Evolutionary conservation across 2,797 vertebrate genomes (phyloP).

Genomic region (Poliocrania exsul): DNA sequence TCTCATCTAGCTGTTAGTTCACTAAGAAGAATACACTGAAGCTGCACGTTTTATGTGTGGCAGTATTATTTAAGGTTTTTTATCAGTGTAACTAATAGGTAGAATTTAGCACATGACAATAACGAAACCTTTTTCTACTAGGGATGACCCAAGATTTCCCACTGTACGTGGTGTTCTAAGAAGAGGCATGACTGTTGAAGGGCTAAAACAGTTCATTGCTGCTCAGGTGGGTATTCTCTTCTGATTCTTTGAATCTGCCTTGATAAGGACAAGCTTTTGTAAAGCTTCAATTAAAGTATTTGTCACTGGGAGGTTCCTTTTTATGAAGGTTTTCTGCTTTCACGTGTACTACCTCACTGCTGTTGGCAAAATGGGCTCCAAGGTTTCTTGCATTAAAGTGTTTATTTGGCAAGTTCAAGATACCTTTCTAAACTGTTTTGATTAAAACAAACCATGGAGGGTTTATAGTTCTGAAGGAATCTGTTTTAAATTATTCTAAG

Average conservation of each 20-base stretch:
- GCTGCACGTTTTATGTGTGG: fast-evolving
- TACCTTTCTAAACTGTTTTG: not conserved
- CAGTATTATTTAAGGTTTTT: not conserved
- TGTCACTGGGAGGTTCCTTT: not conserved
- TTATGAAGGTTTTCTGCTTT: not conserved
- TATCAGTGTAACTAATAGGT: not conserved
- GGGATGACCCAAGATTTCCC: slow-evolving; percentile 98
- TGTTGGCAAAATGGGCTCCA: not conserved
- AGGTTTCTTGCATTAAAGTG: not conserved
- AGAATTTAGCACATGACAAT: not conserved
- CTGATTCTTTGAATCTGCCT: not conserved
- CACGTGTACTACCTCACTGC: not conserved
- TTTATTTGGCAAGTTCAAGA: not conserved
- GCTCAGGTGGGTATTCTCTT: slow-evolving; percentile 84
- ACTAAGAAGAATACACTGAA: not conserved
- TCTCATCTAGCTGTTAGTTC: not conserved
- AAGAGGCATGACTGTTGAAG: slow-evolving; percentile 98
- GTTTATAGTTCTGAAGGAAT: not conserved
- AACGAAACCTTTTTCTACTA: slow-evolving; percentile 47
- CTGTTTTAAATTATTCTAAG: not conserved
- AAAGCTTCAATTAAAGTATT: not conserved
- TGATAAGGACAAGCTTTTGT: not conserved
- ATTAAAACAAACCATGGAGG: not conserved
- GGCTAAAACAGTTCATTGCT: slow-evolving; percentile 96
- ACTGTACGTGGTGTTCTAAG: slow-evolving; percentile 95